A percentile compares a stretch with the other conserved stretches of the same genome.
Evolutionary conservation across 2,113 vertebrate genomes (phyloP).

Genomic region (Charadrius vociferus): DNA sequence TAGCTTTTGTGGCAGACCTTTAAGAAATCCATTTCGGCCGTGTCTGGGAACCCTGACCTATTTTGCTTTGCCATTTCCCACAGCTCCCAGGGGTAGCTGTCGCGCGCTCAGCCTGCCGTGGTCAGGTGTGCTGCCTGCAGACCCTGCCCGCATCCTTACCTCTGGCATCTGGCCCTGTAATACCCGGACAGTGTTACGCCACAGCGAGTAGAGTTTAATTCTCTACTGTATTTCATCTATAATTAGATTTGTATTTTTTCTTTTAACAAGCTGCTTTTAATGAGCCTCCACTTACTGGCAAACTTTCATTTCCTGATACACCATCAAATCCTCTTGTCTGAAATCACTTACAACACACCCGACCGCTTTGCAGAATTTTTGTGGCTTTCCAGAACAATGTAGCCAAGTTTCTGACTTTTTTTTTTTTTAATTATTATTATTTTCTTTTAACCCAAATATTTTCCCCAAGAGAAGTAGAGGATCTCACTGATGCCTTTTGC

Average conservation of each 20-base stretch:
- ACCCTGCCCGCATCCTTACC: not conserved
- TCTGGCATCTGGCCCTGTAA: not conserved
- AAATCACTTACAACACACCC: not conserved
- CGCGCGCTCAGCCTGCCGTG: not conserved
- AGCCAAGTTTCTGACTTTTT: not conserved
- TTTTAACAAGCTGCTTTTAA: slow-evolving; percentile 55
- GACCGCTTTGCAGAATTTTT: not conserved
- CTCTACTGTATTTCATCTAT: slow-evolving; percentile 51
- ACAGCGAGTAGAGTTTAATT: not conserved
- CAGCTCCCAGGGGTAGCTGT: not conserved
- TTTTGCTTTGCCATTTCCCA: slow-evolving; percentile 48
- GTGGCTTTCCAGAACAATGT: slow-evolving; percentile 11
- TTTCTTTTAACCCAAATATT: not conserved
- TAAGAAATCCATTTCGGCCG: slow-evolving; percentile 21
- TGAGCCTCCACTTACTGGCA: slow-evolving; percentile 52
- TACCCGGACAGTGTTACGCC: not conserved
- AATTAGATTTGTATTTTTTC: slow-evolving; percentile 55
- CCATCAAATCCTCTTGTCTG: slow-evolving; percentile 34
- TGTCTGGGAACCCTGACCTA: slow-evolving; percentile 54
- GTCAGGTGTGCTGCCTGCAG: not conserved
- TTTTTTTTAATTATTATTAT: not conserved
- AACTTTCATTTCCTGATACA: slow-evolving; percentile 55
- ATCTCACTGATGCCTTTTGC: not conserved
- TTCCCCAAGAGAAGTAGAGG: not conserved
- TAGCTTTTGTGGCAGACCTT: slow-evolving; percentile 52